Base-by-base conservation (phyloP, 2,888 invertebrate genomes). In the Coremacera marginata region DNA sequence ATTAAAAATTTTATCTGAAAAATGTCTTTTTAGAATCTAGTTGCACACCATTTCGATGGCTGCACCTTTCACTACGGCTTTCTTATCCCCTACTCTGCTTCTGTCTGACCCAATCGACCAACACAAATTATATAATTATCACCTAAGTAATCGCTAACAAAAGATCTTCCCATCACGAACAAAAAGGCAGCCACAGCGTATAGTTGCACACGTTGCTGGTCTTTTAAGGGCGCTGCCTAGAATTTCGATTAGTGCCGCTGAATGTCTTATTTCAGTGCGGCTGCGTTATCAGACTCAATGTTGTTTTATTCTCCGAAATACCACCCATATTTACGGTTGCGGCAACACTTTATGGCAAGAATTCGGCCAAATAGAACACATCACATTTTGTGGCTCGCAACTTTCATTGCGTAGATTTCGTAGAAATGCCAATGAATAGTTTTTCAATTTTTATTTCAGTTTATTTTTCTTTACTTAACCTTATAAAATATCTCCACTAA, bases 91-190 rank as follows among this genome's bases (percentile, higher is more conserved):
- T 22, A 25, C 25, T 4, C 51, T 71, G 25, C 71, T 19, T 76
- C 51, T 84, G 84, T 84, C 67, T 1, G 83, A 81, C 83, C 34
- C 2, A 85, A 86, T 85, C 85, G 84, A 84, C 86, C 86, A 84
- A 84, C 86, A 86, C 86, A 86, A 86, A 86, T 86, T 86, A 86
- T 84, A 84, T 86, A 86, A 86, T 86, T 86, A 86, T 86, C 86
- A 86, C 86, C 86, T 86, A 85, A 85, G 85, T 82, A 85, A 86
- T 86, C 86, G 82, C 67, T 78, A 82, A 84, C 83, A 80, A 82
- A 44, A 82, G 82, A 85, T 86, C 86, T 84, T 84, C 80, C 81
- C 81, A 80, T 73, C 62, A 62, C 19, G 4, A 44, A 22, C 7
- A 49, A 68, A 68, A 68, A 68, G 67, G 8, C 75, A 25, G 79